Conservation (phyloP, 1,140 invertebrate genomes). For the Pemphigus obesinymphae region DNA sequence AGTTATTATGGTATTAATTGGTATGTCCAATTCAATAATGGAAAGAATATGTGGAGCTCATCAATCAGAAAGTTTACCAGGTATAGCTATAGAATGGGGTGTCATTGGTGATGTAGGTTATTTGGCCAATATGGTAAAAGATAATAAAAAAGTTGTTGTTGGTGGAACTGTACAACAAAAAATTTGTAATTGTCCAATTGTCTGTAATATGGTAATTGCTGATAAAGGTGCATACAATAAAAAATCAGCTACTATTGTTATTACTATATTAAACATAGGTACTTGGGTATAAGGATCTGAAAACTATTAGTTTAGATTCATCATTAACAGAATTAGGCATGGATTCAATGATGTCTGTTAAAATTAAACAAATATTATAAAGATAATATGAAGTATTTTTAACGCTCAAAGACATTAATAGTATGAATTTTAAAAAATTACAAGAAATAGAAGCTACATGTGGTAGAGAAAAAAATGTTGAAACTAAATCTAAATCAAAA, state of each 20-base stretch:
- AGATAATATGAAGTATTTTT: conserved; percentile 74
- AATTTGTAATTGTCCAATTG: conserved; percentile 72
- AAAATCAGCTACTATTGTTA: conserved; percentile 59
- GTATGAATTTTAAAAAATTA: conserved; percentile 56
- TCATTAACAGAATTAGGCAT: conserved; percentile 77
- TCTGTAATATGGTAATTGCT: conserved; percentile 74
- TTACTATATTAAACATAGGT: conserved; percentile 63
- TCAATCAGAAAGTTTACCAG: conserved; percentile 58
- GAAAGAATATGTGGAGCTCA: conserved; percentile 65
- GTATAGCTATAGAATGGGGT: conserved; percentile 67
- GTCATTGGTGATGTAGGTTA: conserved; percentile 65
- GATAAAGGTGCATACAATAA: conserved; percentile 60
- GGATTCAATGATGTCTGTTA: conserved; percentile 77
- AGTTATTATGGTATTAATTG: conserved; percentile 89
- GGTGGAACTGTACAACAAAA: conserved; percentile 77
- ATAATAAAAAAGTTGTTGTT: conserved; percentile 68
- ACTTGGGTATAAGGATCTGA: conserved; percentile 56
- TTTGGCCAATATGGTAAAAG: conserved; percentile 75
- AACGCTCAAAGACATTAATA: conserved; percentile 72
- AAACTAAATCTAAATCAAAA: background rate
- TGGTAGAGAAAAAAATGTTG: conserved; percentile 42
- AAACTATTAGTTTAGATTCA: conserved; percentile 59
- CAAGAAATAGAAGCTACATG: conserved; percentile 51
- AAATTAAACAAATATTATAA: conserved; percentile 80
- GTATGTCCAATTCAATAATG: conserved; percentile 68